Evolutionary conservation across 2,888 invertebrate genomes (phyloP).

Genomic region (Rotaria macrura): DNA sequence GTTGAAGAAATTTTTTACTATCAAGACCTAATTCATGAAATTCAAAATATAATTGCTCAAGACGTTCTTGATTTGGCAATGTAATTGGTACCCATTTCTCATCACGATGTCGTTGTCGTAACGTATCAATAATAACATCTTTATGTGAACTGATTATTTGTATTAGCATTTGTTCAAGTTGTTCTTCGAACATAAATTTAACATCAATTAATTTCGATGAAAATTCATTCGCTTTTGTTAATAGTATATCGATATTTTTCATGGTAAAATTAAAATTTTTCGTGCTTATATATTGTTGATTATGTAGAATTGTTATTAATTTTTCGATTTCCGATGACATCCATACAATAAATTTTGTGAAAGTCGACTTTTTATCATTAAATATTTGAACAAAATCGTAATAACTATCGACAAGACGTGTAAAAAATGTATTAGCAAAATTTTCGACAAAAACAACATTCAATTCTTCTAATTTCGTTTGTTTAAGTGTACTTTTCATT

Average conservation of each 20-base stretch:
- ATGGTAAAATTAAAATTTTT: background rate
- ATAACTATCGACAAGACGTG: background rate
- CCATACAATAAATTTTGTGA: constrained; percentile 12
- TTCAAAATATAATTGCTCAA: constrained; percentile 9
- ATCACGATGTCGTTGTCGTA: constrained; percentile 8
- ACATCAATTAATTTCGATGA: constrained; percentile 3
- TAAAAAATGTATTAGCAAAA: constrained; percentile 1
- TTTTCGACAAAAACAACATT: constrained; percentile 19
- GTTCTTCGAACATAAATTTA: constrained; percentile 16
- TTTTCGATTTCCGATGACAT: constrained; percentile 13
- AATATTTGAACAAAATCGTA: constrained; percentile 13
- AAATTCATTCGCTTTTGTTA: constrained; percentile 8
- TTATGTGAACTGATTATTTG: background rate
- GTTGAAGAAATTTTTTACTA: constrained; percentile 9
- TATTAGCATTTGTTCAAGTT: background rate
- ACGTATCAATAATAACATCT: background rate
- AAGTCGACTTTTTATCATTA: constrained; percentile 10
- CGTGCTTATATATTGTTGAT: constrained; percentile 10
- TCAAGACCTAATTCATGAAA: constrained; percentile 17
- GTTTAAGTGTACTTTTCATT: constrained; percentile 3
- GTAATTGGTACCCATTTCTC: background rate
- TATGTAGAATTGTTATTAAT: background rate
- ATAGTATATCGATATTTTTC: constrained; percentile 15
- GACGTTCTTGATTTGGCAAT: background rate
- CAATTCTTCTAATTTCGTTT: constrained; percentile 12